phyloP scores from a whole-genome alignment of 1,140 invertebrate species.

The Pseudomyrmex concolor region DNA sequence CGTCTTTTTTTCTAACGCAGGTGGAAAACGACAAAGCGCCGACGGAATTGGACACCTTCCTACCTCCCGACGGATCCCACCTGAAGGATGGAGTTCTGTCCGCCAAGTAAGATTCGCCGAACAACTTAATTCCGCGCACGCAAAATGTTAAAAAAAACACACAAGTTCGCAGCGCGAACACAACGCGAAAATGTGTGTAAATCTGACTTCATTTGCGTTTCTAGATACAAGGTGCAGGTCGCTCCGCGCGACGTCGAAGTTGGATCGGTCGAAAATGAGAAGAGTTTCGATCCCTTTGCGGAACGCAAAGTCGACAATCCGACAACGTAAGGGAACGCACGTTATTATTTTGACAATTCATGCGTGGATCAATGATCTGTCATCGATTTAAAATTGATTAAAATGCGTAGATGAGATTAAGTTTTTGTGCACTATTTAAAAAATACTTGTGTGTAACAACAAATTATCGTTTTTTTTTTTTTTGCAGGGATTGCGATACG shows the following conservation, averaged over 20 bases:
- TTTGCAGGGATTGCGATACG: slow-evolving; percentile 91
- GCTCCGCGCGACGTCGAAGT: slow-evolving; percentile 84
- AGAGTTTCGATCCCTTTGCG: slow-evolving; percentile 90
- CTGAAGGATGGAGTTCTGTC: slow-evolving; percentile 81
- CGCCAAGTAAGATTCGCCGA: slow-evolving; percentile 75
- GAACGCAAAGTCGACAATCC: slow-evolving; percentile 90
- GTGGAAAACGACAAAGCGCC: slow-evolving; percentile 77
- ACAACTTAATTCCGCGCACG: neutral
- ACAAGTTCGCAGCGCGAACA: too few species aligned
- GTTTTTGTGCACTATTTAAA: neutral
- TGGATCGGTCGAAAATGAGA: slow-evolving; percentile 81
- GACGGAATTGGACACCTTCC: slow-evolving; percentile 88
- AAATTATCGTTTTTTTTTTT: neutral
- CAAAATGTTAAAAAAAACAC: neutral
- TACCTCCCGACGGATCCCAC: slow-evolving; percentile 86
- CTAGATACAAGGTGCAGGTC: slow-evolving; percentile 88
- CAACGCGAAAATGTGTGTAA: too few species aligned
- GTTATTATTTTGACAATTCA: neutral
- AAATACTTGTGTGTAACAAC: neutral
- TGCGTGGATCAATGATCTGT: neutral
- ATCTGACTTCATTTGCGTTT: slow-evolving; percentile 72
- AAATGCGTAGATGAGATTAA: neutral
- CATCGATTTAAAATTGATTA: too few species aligned
- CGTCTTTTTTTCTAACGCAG: slow-evolving; percentile 62
- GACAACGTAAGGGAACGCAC: slow-evolving; percentile 89